Conservation (phyloP, 1,140 invertebrate species). For the Rhynchophorus ferrugineus region DNA sequence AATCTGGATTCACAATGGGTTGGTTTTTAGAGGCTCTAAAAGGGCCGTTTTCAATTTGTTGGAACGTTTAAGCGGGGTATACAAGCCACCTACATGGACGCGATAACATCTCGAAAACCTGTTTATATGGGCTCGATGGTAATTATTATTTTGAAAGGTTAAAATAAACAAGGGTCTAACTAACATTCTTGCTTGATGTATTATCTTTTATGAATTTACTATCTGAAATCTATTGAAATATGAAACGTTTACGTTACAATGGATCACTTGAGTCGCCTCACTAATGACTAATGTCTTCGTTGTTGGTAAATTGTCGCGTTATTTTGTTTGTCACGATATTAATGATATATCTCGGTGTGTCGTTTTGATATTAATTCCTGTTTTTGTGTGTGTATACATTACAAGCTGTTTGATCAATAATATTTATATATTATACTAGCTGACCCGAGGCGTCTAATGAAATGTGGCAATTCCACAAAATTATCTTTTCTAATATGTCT, state of each 20-base stretch:
- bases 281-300: neutral
- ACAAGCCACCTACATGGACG: constrained; percentile 7
- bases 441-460: no score
- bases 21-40: constrained; percentile 8
- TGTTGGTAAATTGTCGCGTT: neutral
- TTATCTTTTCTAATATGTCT: no score
- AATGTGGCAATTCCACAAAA: no score
- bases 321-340: no score
- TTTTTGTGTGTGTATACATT: no score
- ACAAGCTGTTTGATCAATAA: no score
- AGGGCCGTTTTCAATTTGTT: constrained; percentile 10
- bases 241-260: neutral
- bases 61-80: constrained; percentile 4
- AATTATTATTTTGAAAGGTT: constrained; percentile 12
- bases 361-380: no score
- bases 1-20: neutral
- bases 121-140: constrained; percentile 3
- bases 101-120: constrained; percentile 10
- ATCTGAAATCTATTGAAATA: neutral
- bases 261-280: neutral
- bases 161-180: constrained; percentile 13
- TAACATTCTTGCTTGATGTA: constrained; percentile 2
- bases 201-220: neutral
- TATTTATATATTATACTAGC: no score
- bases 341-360: no score